Base-by-base conservation (phyloP, 2,797 vertebrate genomes). In the Anas capensis region DNA sequence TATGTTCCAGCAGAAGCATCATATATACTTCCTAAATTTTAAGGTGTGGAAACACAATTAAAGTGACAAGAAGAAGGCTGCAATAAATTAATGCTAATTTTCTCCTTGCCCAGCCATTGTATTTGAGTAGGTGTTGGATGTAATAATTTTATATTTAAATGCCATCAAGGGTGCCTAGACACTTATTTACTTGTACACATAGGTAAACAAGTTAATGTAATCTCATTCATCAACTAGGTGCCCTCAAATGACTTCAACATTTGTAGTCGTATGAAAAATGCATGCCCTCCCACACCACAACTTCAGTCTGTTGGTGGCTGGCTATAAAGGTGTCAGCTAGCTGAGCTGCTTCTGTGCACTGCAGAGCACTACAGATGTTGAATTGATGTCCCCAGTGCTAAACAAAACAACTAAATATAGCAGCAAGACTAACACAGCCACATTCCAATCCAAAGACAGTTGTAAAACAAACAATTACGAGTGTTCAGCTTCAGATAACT, bases 401-500 rank as follows among this genome's bases (percentile, higher is more conserved):
- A 80, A 70, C 44, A 70, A 76, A 86, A 79, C 24, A 11, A 64
- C 64, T 82, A 88, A 88, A 93, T 54, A 77, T 20, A 90, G 80
- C 80, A 92, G 69, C 44, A 66, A 4, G 64, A 46, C 86, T 36
- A 76, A 66, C 48, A 79, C 86, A 79, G 65, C 29, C 3, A 0
- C 11, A 20, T 36, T 79, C 51, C 69, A 80, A 1, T 40, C 73
- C 62, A 16, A 6, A 27, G 66, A 24, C 1, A 19, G 27, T n/a
- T 73, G 16, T 31, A 61, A 91, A 29, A 65, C 85, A 90, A 88
- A 88, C 66, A 92, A 79, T 84, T 77, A 86, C 46, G 88, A 66
- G 57, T 4, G 48, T 72, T 90, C 81, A 77, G 73, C 56, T 79
- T 64, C 70, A 34, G 21, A 57, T 26, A 93, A 85, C 27, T 31